phyloP scores from a whole-genome alignment of 2,113 vertebrate species.

The Nothocercus julius region DNA sequence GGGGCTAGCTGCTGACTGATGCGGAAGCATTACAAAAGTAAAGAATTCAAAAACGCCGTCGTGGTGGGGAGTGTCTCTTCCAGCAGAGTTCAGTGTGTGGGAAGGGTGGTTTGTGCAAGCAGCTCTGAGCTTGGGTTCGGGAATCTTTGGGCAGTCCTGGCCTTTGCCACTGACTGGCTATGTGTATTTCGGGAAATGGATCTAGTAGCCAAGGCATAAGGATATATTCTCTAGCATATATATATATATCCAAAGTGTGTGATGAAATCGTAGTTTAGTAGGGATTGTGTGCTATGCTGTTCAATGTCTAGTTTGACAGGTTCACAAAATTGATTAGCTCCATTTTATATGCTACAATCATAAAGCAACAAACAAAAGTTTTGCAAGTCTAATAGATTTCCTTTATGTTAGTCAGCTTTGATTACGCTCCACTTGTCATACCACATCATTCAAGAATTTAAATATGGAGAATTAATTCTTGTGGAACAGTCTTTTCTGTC shows the following conservation, averaged over 20 bases:
- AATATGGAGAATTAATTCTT: background rate
- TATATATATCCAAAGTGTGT: background rate
- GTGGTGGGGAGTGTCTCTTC: background rate
- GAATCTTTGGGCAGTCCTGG: background rate
- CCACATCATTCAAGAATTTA: background rate
- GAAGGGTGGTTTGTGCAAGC: background rate
- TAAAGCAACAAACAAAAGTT: background rate
- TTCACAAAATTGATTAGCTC: background rate
- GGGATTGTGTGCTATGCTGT: background rate
- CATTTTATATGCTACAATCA: fast-evolving
- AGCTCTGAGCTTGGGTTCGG: background rate
- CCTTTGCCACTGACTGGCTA: background rate
- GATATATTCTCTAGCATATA: background rate
- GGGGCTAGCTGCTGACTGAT: background rate
- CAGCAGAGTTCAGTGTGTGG: fast-evolving
- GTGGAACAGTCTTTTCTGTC: background rate
- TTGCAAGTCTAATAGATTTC: background rate
- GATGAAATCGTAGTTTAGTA: background rate
- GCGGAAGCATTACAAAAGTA: background rate
- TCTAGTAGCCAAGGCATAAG: background rate
- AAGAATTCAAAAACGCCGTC: fast-evolving
- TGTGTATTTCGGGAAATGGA: background rate
- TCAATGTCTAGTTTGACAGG: background rate
- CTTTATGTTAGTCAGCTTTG: background rate
- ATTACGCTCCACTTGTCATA: background rate